These are phyloP conservation scores for Hystrix brachyura DNA, from an alignment of 2,113 vertebrate species.

Conservation along the genomic window DNA sequence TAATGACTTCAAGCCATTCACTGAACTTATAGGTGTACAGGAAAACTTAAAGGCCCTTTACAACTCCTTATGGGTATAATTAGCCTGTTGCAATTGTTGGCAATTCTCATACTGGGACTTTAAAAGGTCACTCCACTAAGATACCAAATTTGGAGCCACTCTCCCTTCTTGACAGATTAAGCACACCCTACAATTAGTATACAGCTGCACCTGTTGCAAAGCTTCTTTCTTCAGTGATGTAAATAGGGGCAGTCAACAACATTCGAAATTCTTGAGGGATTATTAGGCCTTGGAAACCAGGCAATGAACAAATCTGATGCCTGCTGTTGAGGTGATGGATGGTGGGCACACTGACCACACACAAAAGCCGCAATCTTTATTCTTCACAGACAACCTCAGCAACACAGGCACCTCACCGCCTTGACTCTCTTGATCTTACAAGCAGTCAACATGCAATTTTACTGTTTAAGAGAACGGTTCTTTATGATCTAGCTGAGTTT, in stretches of 20 bases:
- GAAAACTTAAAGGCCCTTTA: slow-evolving; percentile 83
- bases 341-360: slow-evolving; percentile 64
- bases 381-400: not conserved
- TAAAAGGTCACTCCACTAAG: slow-evolving; percentile 82
- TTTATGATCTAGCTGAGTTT: not conserved
- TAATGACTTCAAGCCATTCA: slow-evolving; percentile 76
- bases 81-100: slow-evolving; percentile 83
- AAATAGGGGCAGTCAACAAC: slow-evolving; percentile 79
- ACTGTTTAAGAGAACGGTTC: not conserved
- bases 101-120: slow-evolving; percentile 80
- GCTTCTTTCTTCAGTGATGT: slow-evolving; percentile 79
- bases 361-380: slow-evolving; percentile 50
- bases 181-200: slow-evolving; percentile 77
- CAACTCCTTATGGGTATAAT: slow-evolving; percentile 85
- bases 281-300: slow-evolving; percentile 74
- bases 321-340: slow-evolving; percentile 70
- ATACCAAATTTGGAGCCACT: slow-evolving; percentile 82
- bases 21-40: slow-evolving; percentile 77
- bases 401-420: not conserved
- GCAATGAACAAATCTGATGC: slow-evolving; percentile 60
- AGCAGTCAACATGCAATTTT: not conserved
- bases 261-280: slow-evolving; percentile 81
- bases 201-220: slow-evolving; percentile 82
- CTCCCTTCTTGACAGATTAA: slow-evolving; percentile 80
- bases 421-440: not conserved